Conservation (phyloP, 2,113 vertebrate species). For the sheep (Ovis aries) region ARS-UI_Ramb_v3.0 NC_056069.1:70507001-70507500, state of each 20-base stretch:
- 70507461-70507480: background rate
- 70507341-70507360: fast-evolving
- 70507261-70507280: fast-evolving
- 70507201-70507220: background rate
- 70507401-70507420: background rate
- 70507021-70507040: background rate
- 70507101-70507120: fast-evolving
- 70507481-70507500: background rate
- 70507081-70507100: fast-evolving
- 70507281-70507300: background rate
- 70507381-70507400: background rate
- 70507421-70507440: background rate
- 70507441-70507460: no score
- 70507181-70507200: background rate
- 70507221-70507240: fast-evolving
- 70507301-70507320: fast-evolving
- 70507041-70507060: background rate
- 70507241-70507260: background rate
- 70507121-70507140: fast-evolving
- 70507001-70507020: background rate
- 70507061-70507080: background rate
- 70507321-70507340: fast-evolving
- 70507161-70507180: background rate
- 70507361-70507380: fast-evolving
- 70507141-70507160: background rate